These are phyloP conservation scores for Illadopsis cleaveri DNA, from an alignment of 2,113 vertebrate species.

Conservation along the genomic window DNA sequence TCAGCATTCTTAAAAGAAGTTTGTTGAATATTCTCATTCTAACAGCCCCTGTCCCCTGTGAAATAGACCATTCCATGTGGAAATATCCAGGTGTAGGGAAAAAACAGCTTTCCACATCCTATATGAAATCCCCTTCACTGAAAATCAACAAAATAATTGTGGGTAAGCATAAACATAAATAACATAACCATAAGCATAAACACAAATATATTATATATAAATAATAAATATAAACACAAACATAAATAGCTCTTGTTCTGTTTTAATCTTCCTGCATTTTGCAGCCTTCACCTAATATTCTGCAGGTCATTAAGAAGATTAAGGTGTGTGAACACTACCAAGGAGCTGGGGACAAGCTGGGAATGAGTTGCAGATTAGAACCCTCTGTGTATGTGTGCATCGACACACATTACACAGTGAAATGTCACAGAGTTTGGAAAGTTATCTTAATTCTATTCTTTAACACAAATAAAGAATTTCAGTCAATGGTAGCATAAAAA, in stretches of 20 bases:
- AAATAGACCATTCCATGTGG: not conserved
- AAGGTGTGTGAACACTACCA: not conserved
- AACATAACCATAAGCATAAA: not conserved
- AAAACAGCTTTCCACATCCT: not conserved
- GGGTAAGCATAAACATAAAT: not conserved
- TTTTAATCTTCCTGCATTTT: not conserved
- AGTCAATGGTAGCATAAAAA: not conserved
- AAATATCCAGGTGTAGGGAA: not conserved
- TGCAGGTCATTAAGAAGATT: not conserved
- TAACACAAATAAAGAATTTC: not conserved
- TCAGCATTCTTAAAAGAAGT: not conserved
- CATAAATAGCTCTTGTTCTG: not conserved
- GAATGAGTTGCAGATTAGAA: not conserved
- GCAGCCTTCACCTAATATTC: not conserved
- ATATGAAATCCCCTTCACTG: not conserved
- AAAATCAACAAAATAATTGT: not conserved
- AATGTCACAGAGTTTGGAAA: not conserved
- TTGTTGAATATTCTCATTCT: not conserved
- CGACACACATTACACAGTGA: rapidly evolving
- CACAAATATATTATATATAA: not conserved
- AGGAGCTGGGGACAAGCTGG: not conserved
- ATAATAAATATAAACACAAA: not conserved
- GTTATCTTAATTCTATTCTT: not conserved
- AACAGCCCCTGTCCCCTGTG: not conserved
- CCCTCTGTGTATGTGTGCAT: not conserved